These are phyloP conservation scores for Cheilosia scutellata DNA, from an alignment of 2,888 invertebrate species.

Conservation along the genomic window DNA sequence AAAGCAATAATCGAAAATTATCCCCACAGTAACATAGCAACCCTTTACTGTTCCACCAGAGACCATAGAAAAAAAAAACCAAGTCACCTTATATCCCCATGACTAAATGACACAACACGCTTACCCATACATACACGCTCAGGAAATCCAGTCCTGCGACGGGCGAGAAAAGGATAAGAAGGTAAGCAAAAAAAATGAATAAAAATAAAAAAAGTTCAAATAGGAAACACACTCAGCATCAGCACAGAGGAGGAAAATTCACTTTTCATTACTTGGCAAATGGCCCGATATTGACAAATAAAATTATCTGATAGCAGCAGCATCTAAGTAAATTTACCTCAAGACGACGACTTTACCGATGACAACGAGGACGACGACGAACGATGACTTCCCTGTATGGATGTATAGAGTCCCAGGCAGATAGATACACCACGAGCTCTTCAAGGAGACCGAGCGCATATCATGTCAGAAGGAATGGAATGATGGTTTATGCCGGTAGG, in stretches of 20 bases:
- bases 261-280: slow-evolving; percentile 76
- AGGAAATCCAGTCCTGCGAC: slow-evolving; percentile 31
- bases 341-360: slow-evolving; percentile 55
- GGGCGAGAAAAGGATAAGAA: not conserved
- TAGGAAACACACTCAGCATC: slow-evolving; percentile 65
- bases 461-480: slow-evolving; percentile 26
- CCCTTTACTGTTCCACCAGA: slow-evolving; percentile 52
- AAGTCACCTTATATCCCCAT: slow-evolving; percentile 56
- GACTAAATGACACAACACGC: slow-evolving; percentile 69
- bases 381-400: slow-evolving; percentile 50
- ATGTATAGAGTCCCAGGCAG: slow-evolving; percentile 45
- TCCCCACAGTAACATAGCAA: slow-evolving; percentile 62
- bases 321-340: slow-evolving; percentile 76
- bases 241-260: slow-evolving; percentile 71
- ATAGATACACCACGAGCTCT: slow-evolving; percentile 59
- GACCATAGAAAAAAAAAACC: slow-evolving; percentile 25
- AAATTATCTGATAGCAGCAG: slow-evolving; percentile 76
- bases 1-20: slow-evolving; percentile 75
- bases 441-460: slow-evolving; percentile 47
- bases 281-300: slow-evolving; percentile 76
- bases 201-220: slow-evolving; percentile 33
- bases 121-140: slow-evolving; percentile 22
- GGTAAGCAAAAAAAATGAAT: not conserved
- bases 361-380: slow-evolving; percentile 32
- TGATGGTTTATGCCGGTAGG: slow-evolving; percentile 34